Evolutionary conservation across 2,888 invertebrate genomes (phyloP).

Genomic region (Andrena minutula): DNA sequence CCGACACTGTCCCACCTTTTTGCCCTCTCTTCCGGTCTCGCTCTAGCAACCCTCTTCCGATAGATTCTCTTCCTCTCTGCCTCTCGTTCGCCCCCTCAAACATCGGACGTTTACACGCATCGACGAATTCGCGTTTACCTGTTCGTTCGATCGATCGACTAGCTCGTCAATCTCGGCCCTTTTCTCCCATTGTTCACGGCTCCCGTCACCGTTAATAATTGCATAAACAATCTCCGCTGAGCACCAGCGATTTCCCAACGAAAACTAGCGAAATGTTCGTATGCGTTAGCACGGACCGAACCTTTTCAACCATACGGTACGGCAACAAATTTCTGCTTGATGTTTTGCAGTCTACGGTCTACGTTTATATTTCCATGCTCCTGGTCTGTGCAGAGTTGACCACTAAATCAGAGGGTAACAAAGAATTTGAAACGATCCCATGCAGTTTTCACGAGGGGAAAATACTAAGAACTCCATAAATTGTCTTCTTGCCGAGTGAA

Average conservation of each 20-base stretch:
- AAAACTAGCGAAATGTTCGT: slow-evolving; percentile 13
- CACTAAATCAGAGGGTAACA: too few species aligned
- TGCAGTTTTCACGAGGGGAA: neutral
- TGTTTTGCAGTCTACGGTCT: neutral
- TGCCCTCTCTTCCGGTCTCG: slow-evolving; percentile 1
- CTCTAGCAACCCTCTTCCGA: slow-evolving; percentile 8
- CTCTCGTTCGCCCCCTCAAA: slow-evolving; percentile 14
- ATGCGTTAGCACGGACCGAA: neutral
- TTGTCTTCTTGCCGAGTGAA: slow-evolving; percentile 25
- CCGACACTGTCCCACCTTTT: slow-evolving; percentile 23
- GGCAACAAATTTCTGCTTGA: neutral
- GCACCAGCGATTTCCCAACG: slow-evolving; percentile 11
- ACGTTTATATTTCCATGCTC: neutral
- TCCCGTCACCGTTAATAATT: slow-evolving; percentile 63
- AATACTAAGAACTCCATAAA: slow-evolving; percentile 28
- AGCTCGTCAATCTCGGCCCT: slow-evolving; percentile 41
- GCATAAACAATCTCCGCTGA: slow-evolving; percentile 45
- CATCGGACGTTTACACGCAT: slow-evolving; percentile 51
- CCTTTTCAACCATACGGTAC: neutral
- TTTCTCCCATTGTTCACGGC: slow-evolving; percentile 19
- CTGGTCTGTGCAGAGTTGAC: too few species aligned
- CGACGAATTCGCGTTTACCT: slow-evolving; percentile 57
- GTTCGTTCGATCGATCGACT: slow-evolving; percentile 59
- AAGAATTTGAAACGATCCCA: slow-evolving; percentile 16
- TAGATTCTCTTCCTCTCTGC: slow-evolving; percentile 1